Evolutionary conservation across 2,113 vertebrate genomes (phyloP), one percentile per base, ranked within the genome.

Genomic region (Anoura caudifer): DNA sequence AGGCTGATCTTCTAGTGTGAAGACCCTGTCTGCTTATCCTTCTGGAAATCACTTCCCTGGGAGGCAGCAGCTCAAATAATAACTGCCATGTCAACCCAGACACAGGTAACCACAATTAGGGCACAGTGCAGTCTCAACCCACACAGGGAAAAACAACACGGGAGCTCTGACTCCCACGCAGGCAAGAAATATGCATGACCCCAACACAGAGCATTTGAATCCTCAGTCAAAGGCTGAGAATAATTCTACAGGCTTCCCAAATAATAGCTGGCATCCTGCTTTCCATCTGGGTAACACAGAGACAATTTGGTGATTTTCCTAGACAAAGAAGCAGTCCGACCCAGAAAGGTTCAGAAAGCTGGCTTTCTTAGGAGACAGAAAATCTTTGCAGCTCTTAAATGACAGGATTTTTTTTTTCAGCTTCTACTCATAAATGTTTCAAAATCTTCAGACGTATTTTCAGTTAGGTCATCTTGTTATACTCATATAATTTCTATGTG

Each of bases 361-460:
- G 43, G 70, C 75, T 87, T 85, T 76, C 45, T 82, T 65, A 70
- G 2, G 47, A 95, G 59, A 83, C 41, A 87, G 59, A 95, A 92
- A 90, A 87, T 52, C 81, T 93, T 67, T 87, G 24, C 43, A 87
- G 73, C 22, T 87, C 84, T 90, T 94, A 65, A 95, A 92, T 43
- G 47, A 90, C 45, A 67, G 10, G 13, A 10, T 33, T 17, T 43
- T 69, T 76, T 82, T 56, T 19, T 79, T 45, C 36, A 94, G 41
- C 61, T 92, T 92, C 69, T 52, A 56, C 81, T 92, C 50, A 0
- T 83, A 96, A 92, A 96, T 80, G 70, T 76, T 84, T 93, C 92
- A 90, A 96, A 56, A 87, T 79, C 61, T 83, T 93, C 63, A 86
- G 80, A 96, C 31, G 79, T 33, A 87, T 72, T 82, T 96, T 95